Conservation (phyloP, 2,888 invertebrate genomes). For the Nomada fabriciana region DNA sequence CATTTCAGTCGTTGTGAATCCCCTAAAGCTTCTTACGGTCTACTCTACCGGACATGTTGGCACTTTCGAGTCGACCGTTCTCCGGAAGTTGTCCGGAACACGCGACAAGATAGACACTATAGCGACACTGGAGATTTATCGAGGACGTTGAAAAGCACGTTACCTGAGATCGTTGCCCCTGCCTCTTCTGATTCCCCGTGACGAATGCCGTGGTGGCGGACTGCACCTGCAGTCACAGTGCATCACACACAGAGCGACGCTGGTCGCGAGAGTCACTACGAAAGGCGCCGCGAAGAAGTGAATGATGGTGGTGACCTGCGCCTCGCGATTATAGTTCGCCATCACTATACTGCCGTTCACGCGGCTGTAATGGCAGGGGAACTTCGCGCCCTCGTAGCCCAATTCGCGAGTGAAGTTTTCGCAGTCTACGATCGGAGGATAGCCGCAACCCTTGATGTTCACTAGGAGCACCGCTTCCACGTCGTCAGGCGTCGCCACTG, state of each 20-base stretch:
- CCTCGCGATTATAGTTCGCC: slow-evolving; percentile 92
- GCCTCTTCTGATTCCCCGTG: slow-evolving; percentile 85
- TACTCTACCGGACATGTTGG: not conserved
- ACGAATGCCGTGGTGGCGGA: slow-evolving; percentile 88
- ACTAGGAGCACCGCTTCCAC: slow-evolving; percentile 89
- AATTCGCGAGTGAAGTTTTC: slow-evolving; percentile 90
- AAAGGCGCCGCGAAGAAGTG: slow-evolving; percentile 94
- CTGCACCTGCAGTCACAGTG: slow-evolving; percentile 93
- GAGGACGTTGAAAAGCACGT: slow-evolving; percentile 58
- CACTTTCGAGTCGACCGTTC: not conserved
- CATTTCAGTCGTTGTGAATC: not conserved
- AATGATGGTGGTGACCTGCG: slow-evolving; percentile 92
- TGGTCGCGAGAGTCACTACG: slow-evolving; percentile 93
- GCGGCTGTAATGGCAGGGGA: slow-evolving; percentile 90
- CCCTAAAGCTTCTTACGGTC: not conserved
- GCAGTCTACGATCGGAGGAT: slow-evolving; percentile 91
- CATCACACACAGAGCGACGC: slow-evolving; percentile 93
- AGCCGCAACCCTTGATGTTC: slow-evolving; percentile 94
- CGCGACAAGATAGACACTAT: not conserved
- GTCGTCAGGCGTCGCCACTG: slow-evolving; percentile 81
- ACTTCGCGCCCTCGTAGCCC: slow-evolving; percentile 89
- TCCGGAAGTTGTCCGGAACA: slow-evolving; percentile 2
- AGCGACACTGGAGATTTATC: not conserved
- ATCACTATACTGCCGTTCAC: slow-evolving; percentile 93
- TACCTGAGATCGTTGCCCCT: slow-evolving; percentile 87